Conservation (phyloP, 2,797 vertebrate genomes). For the Diceros bicornis region DNA sequence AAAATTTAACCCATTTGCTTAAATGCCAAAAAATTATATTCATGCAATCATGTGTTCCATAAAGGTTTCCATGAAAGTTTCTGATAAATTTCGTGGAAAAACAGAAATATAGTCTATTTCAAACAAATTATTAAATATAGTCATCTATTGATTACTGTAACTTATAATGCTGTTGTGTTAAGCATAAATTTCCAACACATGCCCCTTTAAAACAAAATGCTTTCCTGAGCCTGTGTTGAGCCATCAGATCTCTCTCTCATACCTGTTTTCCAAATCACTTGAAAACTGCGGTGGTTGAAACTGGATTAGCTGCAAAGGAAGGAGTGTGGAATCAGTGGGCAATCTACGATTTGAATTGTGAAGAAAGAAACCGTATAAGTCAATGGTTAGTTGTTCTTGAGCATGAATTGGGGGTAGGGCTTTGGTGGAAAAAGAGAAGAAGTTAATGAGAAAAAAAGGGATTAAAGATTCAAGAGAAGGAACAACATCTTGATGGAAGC, state of each 20-base stretch:
- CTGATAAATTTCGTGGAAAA: constrained; percentile 62
- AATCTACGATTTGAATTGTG: neutral
- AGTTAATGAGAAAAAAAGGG: neutral
- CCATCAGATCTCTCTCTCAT: neutral
- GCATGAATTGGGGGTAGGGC: neutral
- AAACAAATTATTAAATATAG: constrained; percentile 49
- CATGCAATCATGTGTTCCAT: neutral
- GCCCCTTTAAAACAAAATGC: neutral
- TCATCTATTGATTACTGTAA: neutral
- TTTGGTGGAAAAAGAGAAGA: constrained; percentile 9
- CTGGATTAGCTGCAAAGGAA: neutral
- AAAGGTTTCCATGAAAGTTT: constrained; percentile 48
- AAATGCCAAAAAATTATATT: constrained; percentile 63
- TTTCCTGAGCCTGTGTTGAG: constrained; percentile 4
- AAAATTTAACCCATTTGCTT: constrained; percentile 24
- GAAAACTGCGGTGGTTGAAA: neutral
- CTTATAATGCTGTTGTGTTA: neutral
- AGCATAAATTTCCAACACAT: constrained; percentile 19
- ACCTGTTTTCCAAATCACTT: neutral
- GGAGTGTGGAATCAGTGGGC: neutral
- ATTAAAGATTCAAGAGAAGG: constrained; percentile 20
- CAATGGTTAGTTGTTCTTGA: neutral
- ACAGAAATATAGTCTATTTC: constrained; percentile 1
- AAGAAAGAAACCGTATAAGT: neutral
- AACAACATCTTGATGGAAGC: neutral